phyloP scores from a whole-genome alignment of 2,797 vertebrate species.

The Salmo trutta region DNA sequence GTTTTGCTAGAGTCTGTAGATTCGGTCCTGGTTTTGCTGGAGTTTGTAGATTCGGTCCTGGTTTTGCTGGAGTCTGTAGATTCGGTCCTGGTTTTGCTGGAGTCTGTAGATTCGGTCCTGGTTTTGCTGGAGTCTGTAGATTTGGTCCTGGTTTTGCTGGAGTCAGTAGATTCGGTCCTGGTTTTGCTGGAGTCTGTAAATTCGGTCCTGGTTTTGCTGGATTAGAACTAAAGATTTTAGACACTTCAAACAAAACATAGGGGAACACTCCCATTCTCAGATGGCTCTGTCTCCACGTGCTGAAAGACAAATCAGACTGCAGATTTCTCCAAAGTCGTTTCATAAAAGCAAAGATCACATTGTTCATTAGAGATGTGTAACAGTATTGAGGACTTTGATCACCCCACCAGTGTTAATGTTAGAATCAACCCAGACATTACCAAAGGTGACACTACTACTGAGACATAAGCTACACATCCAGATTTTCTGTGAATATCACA shows the following conservation, averaged over 20 bases:
- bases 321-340: too few species aligned
- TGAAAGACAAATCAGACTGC: too few species aligned
- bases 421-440: background rate
- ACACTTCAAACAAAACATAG: background rate
- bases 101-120: background rate
- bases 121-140: background rate
- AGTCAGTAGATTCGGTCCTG: background rate
- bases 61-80: background rate
- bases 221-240: background rate
- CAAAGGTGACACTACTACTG: background rate
- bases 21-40: background rate
- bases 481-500: background rate
- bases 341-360: background rate
- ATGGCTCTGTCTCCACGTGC: background rate
- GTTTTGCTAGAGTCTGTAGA: background rate
- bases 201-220: background rate
- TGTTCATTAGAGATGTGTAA: background rate
- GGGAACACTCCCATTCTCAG: background rate
- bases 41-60: background rate
- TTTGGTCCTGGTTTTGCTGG: background rate
- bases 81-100: background rate
- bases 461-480: background rate
- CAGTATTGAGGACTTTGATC: background rate
- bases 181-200: background rate
- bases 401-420: background rate